phyloP scores from a whole-genome alignment of 2,888 invertebrate species.

The Thyatira batis region DNA sequence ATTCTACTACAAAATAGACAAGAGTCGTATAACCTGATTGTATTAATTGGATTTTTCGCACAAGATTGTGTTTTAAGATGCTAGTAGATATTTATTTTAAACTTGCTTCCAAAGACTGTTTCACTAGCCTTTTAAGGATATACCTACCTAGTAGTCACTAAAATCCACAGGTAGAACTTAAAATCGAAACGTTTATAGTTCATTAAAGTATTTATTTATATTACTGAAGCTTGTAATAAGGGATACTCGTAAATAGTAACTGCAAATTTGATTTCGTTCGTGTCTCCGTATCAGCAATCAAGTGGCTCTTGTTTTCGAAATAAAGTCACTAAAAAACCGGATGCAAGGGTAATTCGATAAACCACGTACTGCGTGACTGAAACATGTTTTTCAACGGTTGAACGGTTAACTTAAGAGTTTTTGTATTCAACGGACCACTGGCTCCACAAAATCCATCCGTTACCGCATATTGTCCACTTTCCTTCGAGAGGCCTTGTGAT shows the following conservation, averaged over 20 bases:
- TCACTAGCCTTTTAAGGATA: too few relatives aligned
- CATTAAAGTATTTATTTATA: too few relatives aligned
- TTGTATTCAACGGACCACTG: neutral
- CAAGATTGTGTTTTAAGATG: neutral
- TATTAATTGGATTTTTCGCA: neutral
- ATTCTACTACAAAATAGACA: neutral
- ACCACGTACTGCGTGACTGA: neutral
- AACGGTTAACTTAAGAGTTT: neutral
- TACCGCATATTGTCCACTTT: conserved; percentile 2
- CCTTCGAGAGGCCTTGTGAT: neutral
- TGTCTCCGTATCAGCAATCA: neutral
- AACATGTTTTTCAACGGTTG: neutral
- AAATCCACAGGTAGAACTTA: too few relatives aligned
- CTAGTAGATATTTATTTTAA: too few relatives aligned
- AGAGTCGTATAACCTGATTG: neutral
- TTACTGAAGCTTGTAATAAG: too few relatives aligned
- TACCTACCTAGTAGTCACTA: too few relatives aligned
- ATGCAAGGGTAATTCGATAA: neutral
- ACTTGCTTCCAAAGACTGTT: too few relatives aligned
- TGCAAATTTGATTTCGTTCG: too few relatives aligned
- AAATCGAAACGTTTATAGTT: too few relatives aligned
- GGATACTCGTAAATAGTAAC: too few relatives aligned
- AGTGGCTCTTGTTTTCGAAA: neutral
- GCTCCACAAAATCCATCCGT: neutral
- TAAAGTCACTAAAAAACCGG: neutral